Evolutionary conservation across 1,140 invertebrate species (phyloP).

Genomic region (Papilio aristodemus): DNA sequence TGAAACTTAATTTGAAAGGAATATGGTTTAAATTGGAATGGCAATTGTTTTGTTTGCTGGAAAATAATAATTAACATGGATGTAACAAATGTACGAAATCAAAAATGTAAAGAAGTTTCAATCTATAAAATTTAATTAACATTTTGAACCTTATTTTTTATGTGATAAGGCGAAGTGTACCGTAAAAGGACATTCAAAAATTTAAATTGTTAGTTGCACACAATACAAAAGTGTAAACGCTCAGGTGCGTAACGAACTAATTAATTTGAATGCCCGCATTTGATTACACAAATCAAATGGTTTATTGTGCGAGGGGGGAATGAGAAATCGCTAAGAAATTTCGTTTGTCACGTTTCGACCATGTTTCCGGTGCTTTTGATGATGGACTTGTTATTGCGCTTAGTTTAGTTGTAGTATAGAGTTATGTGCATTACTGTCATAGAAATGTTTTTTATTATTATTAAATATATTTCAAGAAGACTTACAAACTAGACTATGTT

Average conservation of each 20-base stretch:
- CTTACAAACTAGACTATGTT: too few species aligned
- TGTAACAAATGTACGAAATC: slow-evolving; percentile 27
- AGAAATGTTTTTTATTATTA: too few species aligned
- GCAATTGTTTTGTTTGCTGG: slow-evolving; percentile 24
- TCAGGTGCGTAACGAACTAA: slow-evolving; percentile 79
- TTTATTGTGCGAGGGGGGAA: slow-evolving; percentile 70
- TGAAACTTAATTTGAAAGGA: not conserved
- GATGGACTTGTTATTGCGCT: slow-evolving; percentile 61
- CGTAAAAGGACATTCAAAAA: not conserved
- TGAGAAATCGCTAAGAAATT: slow-evolving; percentile 80
- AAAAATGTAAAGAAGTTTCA: slow-evolving; percentile 28
- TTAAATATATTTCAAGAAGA: too few species aligned
- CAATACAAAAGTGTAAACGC: slow-evolving; percentile 57
- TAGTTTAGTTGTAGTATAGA: slow-evolving; percentile 35
- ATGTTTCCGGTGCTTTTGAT: slow-evolving; percentile 70
- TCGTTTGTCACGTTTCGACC: slow-evolving; percentile 73
- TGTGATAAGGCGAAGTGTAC: not conserved
- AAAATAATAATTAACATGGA: slow-evolving; percentile 16
- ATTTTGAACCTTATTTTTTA: slow-evolving; percentile 21
- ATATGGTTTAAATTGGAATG: slow-evolving; percentile 18
- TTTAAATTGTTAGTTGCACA: slow-evolving; percentile 28
- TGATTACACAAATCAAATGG: slow-evolving; percentile 80
- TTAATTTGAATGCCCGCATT: slow-evolving; percentile 79
- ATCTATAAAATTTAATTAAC: slow-evolving; percentile 1
- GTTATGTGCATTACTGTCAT: slow-evolving; percentile 4